Conservation (phyloP, 2,797 vertebrate genomes). For the Halcyon badia region DNA sequence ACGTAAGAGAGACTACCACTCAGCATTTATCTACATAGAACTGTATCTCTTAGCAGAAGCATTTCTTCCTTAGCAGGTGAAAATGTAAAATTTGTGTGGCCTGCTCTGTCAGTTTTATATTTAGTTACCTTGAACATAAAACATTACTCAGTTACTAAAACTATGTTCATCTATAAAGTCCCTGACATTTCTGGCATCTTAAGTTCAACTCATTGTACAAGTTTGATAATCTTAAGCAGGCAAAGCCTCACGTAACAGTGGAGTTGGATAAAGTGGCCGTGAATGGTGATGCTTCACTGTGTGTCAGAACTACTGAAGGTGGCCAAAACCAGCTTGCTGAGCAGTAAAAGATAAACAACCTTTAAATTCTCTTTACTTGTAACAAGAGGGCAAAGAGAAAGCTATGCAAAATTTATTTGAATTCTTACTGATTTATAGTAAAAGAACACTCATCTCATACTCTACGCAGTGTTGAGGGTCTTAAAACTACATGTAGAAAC, state of each 20-base stretch:
- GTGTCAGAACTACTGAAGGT: background rate
- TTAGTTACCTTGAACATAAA: background rate
- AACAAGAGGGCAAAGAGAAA: background rate
- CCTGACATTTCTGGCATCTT: background rate
- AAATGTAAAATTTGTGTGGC: background rate
- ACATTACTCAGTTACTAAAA: background rate
- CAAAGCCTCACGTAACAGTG: background rate
- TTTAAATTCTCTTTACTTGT: background rate
- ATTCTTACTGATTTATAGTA: background rate
- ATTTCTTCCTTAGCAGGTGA: background rate
- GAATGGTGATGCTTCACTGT: background rate
- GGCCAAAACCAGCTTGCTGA: background rate
- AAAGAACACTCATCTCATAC: background rate
- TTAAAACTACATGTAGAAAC: background rate
- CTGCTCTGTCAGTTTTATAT: background rate
- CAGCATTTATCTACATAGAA: background rate
- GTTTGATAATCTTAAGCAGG: background rate
- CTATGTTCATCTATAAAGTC: background rate
- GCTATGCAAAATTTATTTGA: background rate
- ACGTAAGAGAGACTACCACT: background rate
- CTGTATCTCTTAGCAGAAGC: background rate
- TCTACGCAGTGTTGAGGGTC: background rate
- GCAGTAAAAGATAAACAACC: background rate
- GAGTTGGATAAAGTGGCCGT: background rate
- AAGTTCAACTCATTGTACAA: background rate